These are phyloP conservation scores for Alsophila aescularia DNA, from an alignment of 2,888 invertebrate genomes.

Conservation along the genomic window DNA sequence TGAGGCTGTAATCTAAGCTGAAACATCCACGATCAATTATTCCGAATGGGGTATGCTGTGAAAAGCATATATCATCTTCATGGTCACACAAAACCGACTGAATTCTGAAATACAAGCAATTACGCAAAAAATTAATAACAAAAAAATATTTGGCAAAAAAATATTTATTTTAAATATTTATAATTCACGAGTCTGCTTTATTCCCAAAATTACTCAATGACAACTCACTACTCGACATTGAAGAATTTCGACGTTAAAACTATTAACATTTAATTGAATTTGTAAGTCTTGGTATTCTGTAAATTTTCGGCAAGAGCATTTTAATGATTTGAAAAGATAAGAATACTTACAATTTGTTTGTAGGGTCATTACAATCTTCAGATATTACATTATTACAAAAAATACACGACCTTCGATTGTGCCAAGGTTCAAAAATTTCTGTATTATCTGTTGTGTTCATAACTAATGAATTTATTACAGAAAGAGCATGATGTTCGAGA, in stretches of 20 bases:
- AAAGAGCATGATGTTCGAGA: slow-evolving; percentile 10
- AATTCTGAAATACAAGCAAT: slow-evolving; percentile 54
- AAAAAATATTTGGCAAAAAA: not conserved
- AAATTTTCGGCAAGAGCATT: not conserved
- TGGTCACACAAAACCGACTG: slow-evolving; percentile 55
- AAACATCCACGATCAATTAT: slow-evolving; percentile 70
- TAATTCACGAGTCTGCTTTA: not conserved
- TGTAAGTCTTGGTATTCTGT: not conserved
- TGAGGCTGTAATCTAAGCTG: slow-evolving; percentile 59
- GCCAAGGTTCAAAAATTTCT: slow-evolving; percentile 26
- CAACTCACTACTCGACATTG: too few relatives aligned
- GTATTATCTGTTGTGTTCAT: slow-evolving; percentile 19
- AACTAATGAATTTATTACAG: slow-evolving; percentile 16
- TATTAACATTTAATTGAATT: slow-evolving; percentile 5
- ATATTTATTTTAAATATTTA: too few relatives aligned
- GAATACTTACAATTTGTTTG: slow-evolving; percentile 61
- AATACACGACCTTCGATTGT: slow-evolving; percentile 55
- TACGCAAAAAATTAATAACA: slow-evolving; percentile 34
- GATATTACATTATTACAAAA: slow-evolving; percentile 59
- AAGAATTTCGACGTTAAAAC: slow-evolving; percentile 3
- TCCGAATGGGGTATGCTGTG: slow-evolving; percentile 72
- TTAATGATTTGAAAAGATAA: not conserved
- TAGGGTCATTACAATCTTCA: slow-evolving; percentile 59
- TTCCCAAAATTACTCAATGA: not conserved
- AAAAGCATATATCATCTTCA: slow-evolving; percentile 65